Conservation (phyloP, 2,888 invertebrate species). For the Monopis laevigella region DNA sequence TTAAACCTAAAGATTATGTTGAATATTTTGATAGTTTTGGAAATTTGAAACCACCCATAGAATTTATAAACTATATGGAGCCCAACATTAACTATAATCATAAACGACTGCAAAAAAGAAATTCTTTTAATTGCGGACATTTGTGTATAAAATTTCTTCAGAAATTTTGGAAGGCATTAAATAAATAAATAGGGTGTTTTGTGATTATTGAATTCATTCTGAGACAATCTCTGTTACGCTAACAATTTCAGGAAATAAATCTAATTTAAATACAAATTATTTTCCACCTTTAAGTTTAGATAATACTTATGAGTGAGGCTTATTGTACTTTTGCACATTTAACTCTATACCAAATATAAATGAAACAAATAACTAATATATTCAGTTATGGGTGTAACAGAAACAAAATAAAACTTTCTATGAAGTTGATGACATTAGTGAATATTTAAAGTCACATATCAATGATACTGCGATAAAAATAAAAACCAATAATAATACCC, state of each 20-base stretch:
- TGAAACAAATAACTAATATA: conserved; percentile 26
- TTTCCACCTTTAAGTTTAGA: conserved; percentile 15
- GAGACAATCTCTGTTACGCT: conserved; percentile 19
- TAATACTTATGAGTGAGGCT: conserved; percentile 20
- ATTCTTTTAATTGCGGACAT: conserved; percentile 11
- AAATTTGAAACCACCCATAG: conserved; percentile 27
- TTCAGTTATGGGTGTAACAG: conserved; percentile 22
- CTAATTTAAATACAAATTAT: conserved; percentile 17
- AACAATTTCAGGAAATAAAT: conserved; percentile 19
- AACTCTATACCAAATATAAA: conserved; percentile 29
- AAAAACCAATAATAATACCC: conserved; percentile 26
- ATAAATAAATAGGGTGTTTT: neutral
- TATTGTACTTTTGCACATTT: conserved; percentile 19
- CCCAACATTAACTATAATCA: conserved; percentile 24
- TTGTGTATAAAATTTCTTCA: conserved; percentile 12
- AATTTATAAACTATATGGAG: conserved; percentile 24
- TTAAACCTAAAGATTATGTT: conserved; percentile 23
- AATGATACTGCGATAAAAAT: conserved; percentile 1
- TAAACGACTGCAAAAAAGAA: conserved; percentile 9
- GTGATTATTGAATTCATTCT: neutral
- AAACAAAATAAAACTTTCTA: conserved; percentile 25
- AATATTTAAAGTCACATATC: conserved; percentile 18
- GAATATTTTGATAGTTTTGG: too few relatives aligned
- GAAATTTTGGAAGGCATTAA: conserved; percentile 7
- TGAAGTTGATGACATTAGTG: conserved; percentile 27